Evolutionary conservation across 1,140 invertebrate genomes (phyloP).

Genomic region (Holcopasites calliopsidis): DNA sequence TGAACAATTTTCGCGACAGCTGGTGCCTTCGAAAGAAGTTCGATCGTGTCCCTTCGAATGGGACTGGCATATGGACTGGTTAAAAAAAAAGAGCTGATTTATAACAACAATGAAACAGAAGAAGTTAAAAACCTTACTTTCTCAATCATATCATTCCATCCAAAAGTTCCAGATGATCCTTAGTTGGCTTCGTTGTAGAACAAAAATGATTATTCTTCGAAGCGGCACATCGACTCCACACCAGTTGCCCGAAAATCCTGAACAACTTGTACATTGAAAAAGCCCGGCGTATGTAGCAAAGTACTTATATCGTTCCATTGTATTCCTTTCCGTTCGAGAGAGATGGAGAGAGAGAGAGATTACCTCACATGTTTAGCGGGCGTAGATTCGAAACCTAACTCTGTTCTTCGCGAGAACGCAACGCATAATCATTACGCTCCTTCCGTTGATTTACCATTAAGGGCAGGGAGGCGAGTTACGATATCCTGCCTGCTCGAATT

Average conservation of each 20-base stretch:
- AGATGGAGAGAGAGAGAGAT: no score
- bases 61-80: background rate
- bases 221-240: background rate
- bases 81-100: no score
- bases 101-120: no score
- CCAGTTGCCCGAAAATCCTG: slow-evolving; percentile 34
- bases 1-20: slow-evolving; percentile 43
- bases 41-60: background rate
- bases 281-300: slow-evolving; percentile 46
- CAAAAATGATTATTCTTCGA: background rate
- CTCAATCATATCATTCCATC: no score
- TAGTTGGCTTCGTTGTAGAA: no score
- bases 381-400: slow-evolving; percentile 38
- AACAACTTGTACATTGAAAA: slow-evolving; percentile 56
- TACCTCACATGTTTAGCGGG: slow-evolving; percentile 35
- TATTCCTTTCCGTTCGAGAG: slow-evolving; percentile 50
- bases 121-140: no score
- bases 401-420: slow-evolving; percentile 48
- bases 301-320: slow-evolving; percentile 62
- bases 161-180: no score
- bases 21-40: slow-evolving; percentile 1
- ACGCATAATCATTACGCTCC: slow-evolving; percentile 35
- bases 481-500: slow-evolving; percentile 42
- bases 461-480: slow-evolving; percentile 15
- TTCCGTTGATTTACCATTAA: slow-evolving; percentile 54